Evolutionary conservation across 2,888 invertebrate genomes (phyloP), one percentile per base, ranked within the genome.

Genomic region (Melieria picta): DNA sequence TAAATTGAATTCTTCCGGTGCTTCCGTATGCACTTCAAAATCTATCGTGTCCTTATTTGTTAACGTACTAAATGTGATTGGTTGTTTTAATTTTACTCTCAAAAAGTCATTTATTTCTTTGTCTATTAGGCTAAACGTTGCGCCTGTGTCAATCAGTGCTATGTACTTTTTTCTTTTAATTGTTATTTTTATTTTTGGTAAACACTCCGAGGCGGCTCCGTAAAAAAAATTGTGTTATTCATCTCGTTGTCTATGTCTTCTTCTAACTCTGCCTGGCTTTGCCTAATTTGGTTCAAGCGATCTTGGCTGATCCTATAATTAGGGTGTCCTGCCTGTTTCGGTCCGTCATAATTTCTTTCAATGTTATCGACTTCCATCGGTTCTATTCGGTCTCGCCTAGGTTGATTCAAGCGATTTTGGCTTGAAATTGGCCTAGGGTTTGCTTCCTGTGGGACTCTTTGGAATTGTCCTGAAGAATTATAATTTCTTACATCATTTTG

Each of bases 101-200:
- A 48, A 48, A 16, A 16, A 16, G 16, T 30, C 30, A 30, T 30
- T 30, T 30, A 30, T 30, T 30, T 30, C 30, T 30, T 30, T 30
- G 30, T 30, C 30, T 30, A 30, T 30, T 30, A 2, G 30, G 30
- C 30, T 30, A 30, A 30, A 30, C 30, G 30, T 30, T 50, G 62
- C 46, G 5, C 65, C 71, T 11, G 65, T 71, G 46, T 71, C 71
- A 65, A 71, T 61, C 30, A 71, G 30, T 5, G 71, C 71, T n/a
- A n/a, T 71, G 46, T 65, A 71, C n/a, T 52, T 58, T 46, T 60
- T 68, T 30, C n/a, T 58, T 7, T 45, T 60, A 50, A 72, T 72
- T 48, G 58, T 72, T 6, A 72, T 57, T 61, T 4, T 48, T 67
- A 67, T 71, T 13, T 42, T 71, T 46, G 65, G 67, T 68, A 72